phyloP scores from a whole-genome alignment of 2,888 invertebrate species.

The Orthonychiurus folsomi region DNA sequence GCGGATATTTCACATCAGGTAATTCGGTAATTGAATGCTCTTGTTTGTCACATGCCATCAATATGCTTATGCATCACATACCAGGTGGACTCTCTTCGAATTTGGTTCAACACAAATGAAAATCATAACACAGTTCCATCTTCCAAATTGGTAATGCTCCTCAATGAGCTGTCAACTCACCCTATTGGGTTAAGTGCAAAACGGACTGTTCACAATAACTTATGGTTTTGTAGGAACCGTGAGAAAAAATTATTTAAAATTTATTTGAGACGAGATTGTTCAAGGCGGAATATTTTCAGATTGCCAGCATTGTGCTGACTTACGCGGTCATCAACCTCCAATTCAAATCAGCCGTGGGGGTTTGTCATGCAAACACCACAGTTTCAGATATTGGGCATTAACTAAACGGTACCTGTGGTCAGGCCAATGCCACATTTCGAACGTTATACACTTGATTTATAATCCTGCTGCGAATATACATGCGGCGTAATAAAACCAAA shows the following conservation, averaged over 20 bases:
- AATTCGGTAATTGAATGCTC: neutral
- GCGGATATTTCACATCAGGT: slow-evolving; percentile 9
- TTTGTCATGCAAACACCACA: slow-evolving; percentile 3
- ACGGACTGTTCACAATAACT: slow-evolving; percentile 12
- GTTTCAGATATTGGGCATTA: too few species aligned
- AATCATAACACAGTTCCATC: neutral
- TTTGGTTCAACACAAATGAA: slow-evolving; percentile 7
- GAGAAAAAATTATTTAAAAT: neutral
- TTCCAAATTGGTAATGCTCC: slow-evolving; percentile 5
- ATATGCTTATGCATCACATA: too few species aligned
- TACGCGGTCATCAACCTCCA: slow-evolving; percentile 14
- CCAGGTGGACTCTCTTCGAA: slow-evolving; percentile 5
- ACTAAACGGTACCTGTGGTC: too few species aligned
- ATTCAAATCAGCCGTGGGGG: slow-evolving; percentile 10
- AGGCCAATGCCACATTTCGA: too few species aligned
- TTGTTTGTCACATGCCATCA: too few species aligned
- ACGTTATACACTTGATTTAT: too few species aligned
- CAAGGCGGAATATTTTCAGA: neutral
- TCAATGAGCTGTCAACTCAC: neutral
- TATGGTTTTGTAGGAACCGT: slow-evolving; percentile 14
- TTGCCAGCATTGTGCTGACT: slow-evolving; percentile 7
- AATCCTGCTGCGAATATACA: too few species aligned
- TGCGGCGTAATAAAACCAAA: too few species aligned
- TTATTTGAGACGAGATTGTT: neutral
- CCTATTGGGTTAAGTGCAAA: slow-evolving; percentile 9